Percentiles rank a stretch among this genome's conserved stretches.
These are phyloP conservation scores for Carassius gibelio DNA, from an alignment of 2,113 vertebrate genomes.

Conservation along the genomic window DNA sequence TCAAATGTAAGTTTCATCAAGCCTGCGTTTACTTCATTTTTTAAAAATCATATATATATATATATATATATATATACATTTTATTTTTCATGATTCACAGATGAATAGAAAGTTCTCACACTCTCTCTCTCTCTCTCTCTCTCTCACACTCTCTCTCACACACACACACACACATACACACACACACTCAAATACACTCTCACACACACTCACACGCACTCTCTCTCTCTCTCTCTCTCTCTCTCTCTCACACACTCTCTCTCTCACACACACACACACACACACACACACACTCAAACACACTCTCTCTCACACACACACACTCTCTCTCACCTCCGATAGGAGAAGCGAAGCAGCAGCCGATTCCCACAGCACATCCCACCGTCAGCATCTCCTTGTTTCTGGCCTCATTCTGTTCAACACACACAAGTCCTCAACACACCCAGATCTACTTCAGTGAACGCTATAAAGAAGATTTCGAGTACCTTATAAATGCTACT, in stretches of 20 bases:
- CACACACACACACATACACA: not conserved
- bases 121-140: not conserved
- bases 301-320: too few species aligned
- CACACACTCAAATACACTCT: not conserved
- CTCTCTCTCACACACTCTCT: not conserved
- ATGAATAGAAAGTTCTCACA: too few species aligned
- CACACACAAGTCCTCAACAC: not conserved
- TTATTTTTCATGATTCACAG: too few species aligned
- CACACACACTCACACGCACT: not conserved
- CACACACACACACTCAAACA: not conserved
- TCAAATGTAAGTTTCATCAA: too few species aligned
- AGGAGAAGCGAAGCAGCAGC: slow-evolving; percentile 93
- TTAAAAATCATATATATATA: too few species aligned
- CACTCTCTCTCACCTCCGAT: slow-evolving; percentile 63
- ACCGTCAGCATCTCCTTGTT: slow-evolving; percentile 96
- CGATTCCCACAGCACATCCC: slow-evolving; percentile 88
- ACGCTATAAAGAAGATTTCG: not conserved
- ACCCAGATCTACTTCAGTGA: not conserved
- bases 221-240: too few species aligned
- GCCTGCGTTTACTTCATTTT: too few species aligned
- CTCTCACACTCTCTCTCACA: slow-evolving; percentile 2
- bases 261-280: too few species aligned
- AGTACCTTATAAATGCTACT: slow-evolving; percentile 45
- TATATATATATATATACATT: too few species aligned
- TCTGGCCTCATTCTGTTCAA: slow-evolving; percentile 80